These are phyloP conservation scores for Corvus moneduloides DNA, from an alignment of 2,113 vertebrate species.

Conservation along the genomic window DNA sequence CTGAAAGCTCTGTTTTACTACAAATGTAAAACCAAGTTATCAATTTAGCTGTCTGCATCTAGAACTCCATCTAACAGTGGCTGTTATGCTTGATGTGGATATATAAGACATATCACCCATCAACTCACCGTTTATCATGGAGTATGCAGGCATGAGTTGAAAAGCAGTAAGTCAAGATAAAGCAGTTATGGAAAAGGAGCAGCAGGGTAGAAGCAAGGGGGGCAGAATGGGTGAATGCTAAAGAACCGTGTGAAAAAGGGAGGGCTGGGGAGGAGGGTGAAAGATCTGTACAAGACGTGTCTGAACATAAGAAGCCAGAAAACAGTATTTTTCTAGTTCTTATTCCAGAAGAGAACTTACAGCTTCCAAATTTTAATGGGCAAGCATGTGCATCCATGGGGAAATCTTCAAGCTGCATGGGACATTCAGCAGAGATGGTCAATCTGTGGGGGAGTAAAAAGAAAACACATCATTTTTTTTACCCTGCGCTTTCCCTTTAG, in stretches of 20 bases:
- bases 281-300: neutral
- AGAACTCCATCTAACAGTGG: neutral
- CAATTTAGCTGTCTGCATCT: neutral
- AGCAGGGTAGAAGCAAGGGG: neutral
- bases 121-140: neutral
- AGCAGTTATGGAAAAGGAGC: neutral
- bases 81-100: neutral
- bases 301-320: neutral
- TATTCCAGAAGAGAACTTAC: slow-evolving; percentile 79
- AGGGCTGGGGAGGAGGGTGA: neutral
- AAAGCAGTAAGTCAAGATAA: neutral
- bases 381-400: slow-evolving; percentile 98
- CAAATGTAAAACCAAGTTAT: neutral
- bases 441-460: slow-evolving; percentile 75
- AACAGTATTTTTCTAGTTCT: neutral
- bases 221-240: neutral
- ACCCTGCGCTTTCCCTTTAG: accelerated
- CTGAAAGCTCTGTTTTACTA: neutral
- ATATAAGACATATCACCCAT: neutral
- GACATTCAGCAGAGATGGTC: slow-evolving; percentile 96
- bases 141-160: neutral
- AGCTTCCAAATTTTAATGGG: slow-evolving; percentile 97
- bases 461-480: neutral
- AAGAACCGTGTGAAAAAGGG: neutral
- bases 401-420: slow-evolving; percentile 98